Conservation (phyloP, 1,140 invertebrate genomes). For the Pogonomyrmex barbatus region DNA sequence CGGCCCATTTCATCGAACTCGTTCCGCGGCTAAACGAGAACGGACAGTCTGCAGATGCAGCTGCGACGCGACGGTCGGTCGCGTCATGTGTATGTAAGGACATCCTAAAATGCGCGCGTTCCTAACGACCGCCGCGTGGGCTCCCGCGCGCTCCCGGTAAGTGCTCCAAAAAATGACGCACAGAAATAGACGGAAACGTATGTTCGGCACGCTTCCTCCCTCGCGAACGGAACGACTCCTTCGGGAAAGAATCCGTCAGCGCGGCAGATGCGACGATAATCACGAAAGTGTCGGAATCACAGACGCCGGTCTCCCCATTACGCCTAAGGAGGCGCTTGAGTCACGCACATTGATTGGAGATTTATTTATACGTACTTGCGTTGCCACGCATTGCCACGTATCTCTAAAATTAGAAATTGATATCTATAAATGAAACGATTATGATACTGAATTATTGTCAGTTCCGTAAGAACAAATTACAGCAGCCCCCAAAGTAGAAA, state of each 20-base stretch:
- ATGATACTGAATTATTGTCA: background rate
- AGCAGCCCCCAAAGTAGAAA: conserved; percentile 19
- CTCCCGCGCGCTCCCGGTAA: conserved; percentile 4
- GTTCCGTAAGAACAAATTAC: background rate
- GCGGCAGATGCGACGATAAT: conserved; percentile 80
- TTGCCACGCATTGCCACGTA: background rate
- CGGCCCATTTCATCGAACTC: conserved; percentile 44
- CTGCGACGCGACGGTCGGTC: conserved; percentile 45
- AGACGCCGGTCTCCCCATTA: conserved; percentile 56
- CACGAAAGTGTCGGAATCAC: conserved; percentile 54
- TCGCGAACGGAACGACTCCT: conserved; percentile 44
- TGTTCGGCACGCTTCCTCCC: conserved; percentile 76
- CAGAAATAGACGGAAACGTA: conserved; percentile 72
- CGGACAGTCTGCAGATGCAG: conserved; percentile 51
- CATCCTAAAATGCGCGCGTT: conserved; percentile 44
- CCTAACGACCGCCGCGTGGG: conserved; percentile 39
- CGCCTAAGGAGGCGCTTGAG: background rate
- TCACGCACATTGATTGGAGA: background rate
- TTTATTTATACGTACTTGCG: conserved; percentile 10
- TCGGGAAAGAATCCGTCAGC: conserved; percentile 74
- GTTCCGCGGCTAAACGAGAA: conserved; percentile 50
- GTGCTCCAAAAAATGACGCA: conserved; percentile 54
- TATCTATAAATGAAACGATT: conserved; percentile 23
- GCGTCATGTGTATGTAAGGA: background rate
- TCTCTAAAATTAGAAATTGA: background rate